These are phyloP conservation scores for Omphaloscelis lunosa DNA, from an alignment of 2,888 invertebrate species.

Conservation along the genomic window DNA sequence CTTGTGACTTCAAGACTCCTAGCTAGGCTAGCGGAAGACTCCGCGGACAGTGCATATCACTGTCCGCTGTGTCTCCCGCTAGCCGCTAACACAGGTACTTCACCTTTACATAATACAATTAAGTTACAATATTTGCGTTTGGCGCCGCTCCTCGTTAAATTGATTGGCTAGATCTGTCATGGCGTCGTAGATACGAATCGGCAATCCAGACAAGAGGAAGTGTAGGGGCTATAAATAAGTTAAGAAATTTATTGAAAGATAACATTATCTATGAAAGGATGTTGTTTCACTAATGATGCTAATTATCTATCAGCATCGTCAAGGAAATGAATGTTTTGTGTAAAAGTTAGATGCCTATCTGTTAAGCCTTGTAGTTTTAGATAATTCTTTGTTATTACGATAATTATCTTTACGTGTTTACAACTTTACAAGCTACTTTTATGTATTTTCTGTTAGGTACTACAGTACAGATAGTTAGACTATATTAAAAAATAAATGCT, in stretches of 20 bases:
- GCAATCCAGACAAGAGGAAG: conserved; percentile 39
- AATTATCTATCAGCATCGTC: too few species aligned
- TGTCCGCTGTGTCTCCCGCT: neutral
- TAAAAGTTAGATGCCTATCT: neutral
- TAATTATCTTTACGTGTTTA: neutral
- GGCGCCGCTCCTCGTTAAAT: conserved; percentile 54
- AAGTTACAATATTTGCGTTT: conserved; percentile 61
- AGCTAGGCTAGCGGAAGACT: too few species aligned
- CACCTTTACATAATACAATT: conserved; percentile 52
- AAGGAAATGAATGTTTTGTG: neutral
- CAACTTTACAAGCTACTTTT: neutral
- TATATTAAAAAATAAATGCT: too few species aligned
- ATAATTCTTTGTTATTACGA: neutral
- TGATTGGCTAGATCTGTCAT: conserved; percentile 61
- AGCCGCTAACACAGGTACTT: conserved; percentile 16
- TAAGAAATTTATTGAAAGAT: conserved; percentile 21
- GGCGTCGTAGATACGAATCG: conserved; percentile 49
- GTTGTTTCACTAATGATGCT: neutral
- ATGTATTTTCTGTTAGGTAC: neutral
- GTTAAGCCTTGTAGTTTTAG: neutral
- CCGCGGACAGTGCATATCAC: too few species aligned
- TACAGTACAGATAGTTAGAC: neutral
- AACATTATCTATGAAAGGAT: conserved; percentile 27
- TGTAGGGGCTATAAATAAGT: conserved; percentile 27
- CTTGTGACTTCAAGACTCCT: neutral